These are phyloP conservation scores for Eulithis prunata DNA, from an alignment of 2,888 invertebrate genomes.

Conservation along the genomic window DNA sequence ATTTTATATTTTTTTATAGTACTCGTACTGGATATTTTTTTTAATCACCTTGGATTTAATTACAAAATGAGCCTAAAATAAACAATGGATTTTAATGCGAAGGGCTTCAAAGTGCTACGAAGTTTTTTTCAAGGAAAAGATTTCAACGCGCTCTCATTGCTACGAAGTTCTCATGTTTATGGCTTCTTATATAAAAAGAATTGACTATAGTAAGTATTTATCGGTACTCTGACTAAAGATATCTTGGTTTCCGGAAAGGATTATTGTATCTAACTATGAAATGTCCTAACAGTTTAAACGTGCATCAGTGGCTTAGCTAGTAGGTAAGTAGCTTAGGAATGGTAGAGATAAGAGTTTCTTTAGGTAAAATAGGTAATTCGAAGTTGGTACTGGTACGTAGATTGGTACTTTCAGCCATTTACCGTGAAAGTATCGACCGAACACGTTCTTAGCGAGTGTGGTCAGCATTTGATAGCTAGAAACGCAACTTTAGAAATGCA, in stretches of 20 bases:
- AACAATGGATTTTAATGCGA: too few species aligned
- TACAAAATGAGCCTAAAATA: not conserved
- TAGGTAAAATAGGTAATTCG: conserved; percentile 8
- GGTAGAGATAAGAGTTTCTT: not conserved
- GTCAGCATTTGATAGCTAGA: conserved; percentile 42
- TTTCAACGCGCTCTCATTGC: conserved; percentile 13
- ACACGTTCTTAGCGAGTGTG: conserved; percentile 27
- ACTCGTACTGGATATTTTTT: conserved; percentile 11
- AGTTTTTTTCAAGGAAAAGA: conserved; percentile 8
- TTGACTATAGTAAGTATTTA: too few species aligned
- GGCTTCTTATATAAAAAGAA: too few species aligned
- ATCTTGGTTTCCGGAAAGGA: too few species aligned
- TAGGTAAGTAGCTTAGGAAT: not conserved
- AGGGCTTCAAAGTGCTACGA: not conserved
- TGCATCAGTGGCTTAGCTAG: not conserved
- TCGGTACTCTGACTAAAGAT: too few species aligned
- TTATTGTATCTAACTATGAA: too few species aligned
- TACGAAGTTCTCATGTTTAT: not conserved
- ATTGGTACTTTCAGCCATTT: conserved; percentile 22
- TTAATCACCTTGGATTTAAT: conserved; percentile 20
- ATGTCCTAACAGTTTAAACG: too few species aligned
- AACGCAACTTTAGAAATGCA: conserved; percentile 35
- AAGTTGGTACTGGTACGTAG: conserved; percentile 4
- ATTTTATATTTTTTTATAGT: conserved; percentile 1
- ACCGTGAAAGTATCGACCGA: conserved; percentile 33